Conservation (phyloP, 1,140 invertebrate genomes). For the Drosophila mojavensis region DNA sequence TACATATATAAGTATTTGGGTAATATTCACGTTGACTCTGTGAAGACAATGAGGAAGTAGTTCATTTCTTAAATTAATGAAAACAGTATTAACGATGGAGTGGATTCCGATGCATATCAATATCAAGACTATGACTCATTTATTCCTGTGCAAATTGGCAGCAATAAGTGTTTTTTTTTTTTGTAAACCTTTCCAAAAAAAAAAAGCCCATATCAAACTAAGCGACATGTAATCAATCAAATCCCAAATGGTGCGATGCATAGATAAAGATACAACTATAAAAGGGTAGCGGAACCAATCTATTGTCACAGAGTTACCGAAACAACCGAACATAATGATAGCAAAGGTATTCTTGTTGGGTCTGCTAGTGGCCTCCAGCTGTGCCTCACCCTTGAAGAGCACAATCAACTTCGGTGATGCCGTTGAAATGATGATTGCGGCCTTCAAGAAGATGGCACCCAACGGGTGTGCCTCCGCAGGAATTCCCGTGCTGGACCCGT, state of each 20-base stretch:
- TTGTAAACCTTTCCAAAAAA: neutral
- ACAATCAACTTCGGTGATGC: neutral
- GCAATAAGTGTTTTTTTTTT: neutral
- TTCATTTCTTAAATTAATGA: too few relatives aligned
- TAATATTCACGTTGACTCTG: too few relatives aligned
- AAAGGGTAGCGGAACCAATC: neutral
- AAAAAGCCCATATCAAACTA: neutral
- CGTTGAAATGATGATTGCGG: neutral
- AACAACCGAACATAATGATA: constrained; percentile 12
- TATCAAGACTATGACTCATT: neutral
- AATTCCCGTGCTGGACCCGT: constrained; percentile 4
- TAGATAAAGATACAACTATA: constrained; percentile 14
- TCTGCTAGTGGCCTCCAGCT: neutral
- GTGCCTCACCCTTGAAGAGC: constrained; percentile 6
- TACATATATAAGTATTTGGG: too few relatives aligned
- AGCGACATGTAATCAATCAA: constrained; percentile 16
- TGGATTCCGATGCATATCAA: neutral
- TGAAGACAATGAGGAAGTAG: too few relatives aligned
- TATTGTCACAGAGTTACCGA: neutral
- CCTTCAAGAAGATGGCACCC: constrained; percentile 14
- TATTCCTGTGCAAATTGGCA: neutral
- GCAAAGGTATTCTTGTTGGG: constrained; percentile 1
- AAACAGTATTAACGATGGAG: too few relatives aligned
- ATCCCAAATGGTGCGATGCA: neutral
- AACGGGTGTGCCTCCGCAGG: neutral